phyloP scores from a whole-genome alignment of 2,888 invertebrate species.

The Thelaira solivaga region DNA sequence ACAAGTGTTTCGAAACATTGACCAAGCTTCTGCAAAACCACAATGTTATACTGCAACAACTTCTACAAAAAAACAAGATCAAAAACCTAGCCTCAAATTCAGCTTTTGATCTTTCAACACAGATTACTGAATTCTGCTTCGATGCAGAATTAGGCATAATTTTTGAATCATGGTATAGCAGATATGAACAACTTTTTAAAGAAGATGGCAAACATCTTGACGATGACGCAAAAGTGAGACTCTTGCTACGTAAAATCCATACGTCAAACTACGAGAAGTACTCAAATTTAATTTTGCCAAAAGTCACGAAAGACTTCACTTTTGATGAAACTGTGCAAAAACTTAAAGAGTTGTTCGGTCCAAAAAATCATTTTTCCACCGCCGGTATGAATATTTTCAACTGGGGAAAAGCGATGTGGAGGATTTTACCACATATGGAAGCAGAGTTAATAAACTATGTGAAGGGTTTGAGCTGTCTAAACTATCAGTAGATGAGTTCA shows the following conservation, averaged over 20 bases:
- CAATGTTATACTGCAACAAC: neutral
- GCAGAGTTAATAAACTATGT: slow-evolving; percentile 9
- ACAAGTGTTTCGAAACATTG: neutral
- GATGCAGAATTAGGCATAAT: neutral
- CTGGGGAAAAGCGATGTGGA: slow-evolving; percentile 13
- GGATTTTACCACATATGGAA: slow-evolving; percentile 30
- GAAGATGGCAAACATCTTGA: neutral
- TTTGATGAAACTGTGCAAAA: too few species aligned
- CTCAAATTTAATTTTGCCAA: neutral
- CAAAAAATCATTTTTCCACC: neutral
- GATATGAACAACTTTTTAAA: neutral
- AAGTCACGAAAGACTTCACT: neutral
- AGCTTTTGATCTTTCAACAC: neutral
- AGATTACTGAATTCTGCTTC: too few species aligned
- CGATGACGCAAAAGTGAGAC: neutral
- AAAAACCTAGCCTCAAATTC: neutral
- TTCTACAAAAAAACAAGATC: too few species aligned
- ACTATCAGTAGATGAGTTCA: slow-evolving; percentile 22
- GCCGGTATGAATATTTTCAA: slow-evolving; percentile 17
- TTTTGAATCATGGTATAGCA: neutral
- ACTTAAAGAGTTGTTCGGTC: neutral
- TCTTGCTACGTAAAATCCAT: neutral
- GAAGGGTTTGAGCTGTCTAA: neutral
- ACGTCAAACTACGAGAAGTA: neutral
- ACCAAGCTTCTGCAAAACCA: neutral